Percentiles rank a stretch among this genome's conserved stretches.
phyloP scores from a whole-genome alignment of 92 coral and sea anemone genomes.

The Heliopora coerulea region DNA sequence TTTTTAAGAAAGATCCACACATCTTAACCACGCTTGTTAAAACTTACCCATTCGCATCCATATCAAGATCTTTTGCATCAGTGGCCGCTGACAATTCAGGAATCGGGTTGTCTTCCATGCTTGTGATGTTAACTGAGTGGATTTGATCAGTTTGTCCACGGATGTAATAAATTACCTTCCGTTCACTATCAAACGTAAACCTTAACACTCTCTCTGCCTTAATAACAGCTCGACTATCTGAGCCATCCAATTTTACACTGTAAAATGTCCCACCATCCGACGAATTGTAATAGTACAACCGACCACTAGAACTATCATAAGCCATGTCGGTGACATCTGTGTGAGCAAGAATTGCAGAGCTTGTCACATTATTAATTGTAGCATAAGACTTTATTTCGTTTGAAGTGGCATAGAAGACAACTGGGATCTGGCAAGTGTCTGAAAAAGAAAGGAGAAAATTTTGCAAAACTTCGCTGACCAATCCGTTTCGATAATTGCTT shows the following conservation, averaged over 20 bases:
- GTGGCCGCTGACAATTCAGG: background rate
- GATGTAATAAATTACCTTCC: slow-evolving; percentile 8
- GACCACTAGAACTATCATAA: background rate
- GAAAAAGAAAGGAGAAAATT: too few species aligned
- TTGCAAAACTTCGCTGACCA: too few species aligned
- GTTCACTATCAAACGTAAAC: slow-evolving; percentile 24
- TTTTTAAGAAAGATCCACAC: too few species aligned
- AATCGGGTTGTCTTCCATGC: background rate
- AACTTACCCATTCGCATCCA: background rate
- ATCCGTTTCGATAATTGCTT: too few species aligned
- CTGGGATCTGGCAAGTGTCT: background rate
- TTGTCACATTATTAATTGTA: background rate
- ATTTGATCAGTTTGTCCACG: background rate
- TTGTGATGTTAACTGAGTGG: slow-evolving; percentile 1
- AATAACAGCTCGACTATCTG: background rate
- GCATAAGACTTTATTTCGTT: background rate
- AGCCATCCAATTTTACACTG: background rate
- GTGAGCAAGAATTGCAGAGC: background rate
- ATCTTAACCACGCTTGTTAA: too few species aligned
- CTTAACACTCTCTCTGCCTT: background rate
- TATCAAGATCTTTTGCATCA: background rate
- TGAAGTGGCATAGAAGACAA: background rate
- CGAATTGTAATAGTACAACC: background rate
- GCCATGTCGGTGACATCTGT: background rate
- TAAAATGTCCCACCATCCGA: background rate